Conservation (phyloP, 2,888 invertebrate genomes). For the Caenorhabditis afra region DNA sequence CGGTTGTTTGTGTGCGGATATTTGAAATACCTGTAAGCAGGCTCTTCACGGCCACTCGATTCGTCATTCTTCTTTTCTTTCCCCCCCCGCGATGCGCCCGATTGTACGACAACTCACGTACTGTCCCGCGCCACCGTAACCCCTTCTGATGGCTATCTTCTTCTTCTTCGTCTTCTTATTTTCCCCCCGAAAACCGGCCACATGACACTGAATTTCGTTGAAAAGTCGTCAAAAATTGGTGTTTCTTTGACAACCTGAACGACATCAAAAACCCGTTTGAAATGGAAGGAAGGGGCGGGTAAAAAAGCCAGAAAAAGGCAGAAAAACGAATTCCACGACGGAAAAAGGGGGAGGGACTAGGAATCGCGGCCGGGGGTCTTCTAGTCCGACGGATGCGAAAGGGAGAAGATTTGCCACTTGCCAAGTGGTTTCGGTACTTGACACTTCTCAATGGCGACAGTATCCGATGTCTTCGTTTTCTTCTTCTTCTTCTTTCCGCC, state of each 20-base stretch:
- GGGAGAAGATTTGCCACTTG: background rate
- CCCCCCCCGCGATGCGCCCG: background rate
- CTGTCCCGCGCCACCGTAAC: no score
- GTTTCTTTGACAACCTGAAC: conserved; percentile 40
- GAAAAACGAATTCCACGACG: conserved; percentile 14
- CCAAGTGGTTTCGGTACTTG: conserved; percentile 58
- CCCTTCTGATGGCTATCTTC: conserved; percentile 29
- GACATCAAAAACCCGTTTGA: conserved; percentile 39
- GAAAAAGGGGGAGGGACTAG: background rate
- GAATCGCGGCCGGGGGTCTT: no score
- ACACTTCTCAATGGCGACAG: conserved; percentile 41
- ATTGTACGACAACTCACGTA: no score
- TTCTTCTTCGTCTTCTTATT: background rate
- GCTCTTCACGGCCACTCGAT: conserved; percentile 11
- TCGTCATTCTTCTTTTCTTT: conserved; percentile 26
- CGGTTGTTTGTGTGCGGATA: conserved; percentile 40
- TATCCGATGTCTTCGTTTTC: conserved; percentile 43
- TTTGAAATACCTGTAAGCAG: conserved; percentile 46
- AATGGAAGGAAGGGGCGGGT: conserved; percentile 12
- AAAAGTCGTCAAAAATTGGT: conserved; percentile 26
- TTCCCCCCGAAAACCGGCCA: conserved; percentile 19
- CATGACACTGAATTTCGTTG: conserved; percentile 22
- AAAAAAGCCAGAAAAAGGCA: conserved; percentile 24
- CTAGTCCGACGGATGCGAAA: no score
- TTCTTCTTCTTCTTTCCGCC: conserved; percentile 16